Base-by-base conservation (phyloP, 2,888 invertebrate species). In the Ametastegia equiseti region DNA sequence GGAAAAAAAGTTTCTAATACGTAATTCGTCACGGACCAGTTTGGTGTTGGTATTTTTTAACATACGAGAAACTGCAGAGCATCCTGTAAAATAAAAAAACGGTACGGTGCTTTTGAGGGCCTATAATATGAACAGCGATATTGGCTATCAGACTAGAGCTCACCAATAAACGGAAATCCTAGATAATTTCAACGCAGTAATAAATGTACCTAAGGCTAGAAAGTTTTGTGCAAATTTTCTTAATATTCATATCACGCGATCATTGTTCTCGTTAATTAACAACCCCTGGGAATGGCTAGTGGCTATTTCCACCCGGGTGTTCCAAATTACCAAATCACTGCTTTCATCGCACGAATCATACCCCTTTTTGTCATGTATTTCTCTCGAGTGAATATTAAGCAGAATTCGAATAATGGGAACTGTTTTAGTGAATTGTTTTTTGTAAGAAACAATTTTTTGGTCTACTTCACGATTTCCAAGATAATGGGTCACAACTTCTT, bases 11-110 rank as follows among this genome's bases (percentile, higher is more conserved):
- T 67, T 36, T 36, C 36, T 19, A 39, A 15, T 60, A 60, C 15
- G 30, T 30, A 30, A 60, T 30, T 30, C 30, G 65, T 39, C 65
- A 36, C 33, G 39, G n/a, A 13, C 36, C 30, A 2, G 47, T 1
- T 71, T n/a, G 27, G 71, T 27, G 15, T 30, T 71, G 71, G 71
- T 30, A 71, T 71, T 71, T 71, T 71, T 71, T 47, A 71, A 71
- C 47, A 47, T 47, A 67, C 65, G 65, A 23, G 11, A 19, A 67
- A 67, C 19, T 39, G n/a, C n/a, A 36, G 65, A 19, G n/a, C 36
- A 60, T 27, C 65, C 19, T 67, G 19, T 39, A 67, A 19, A 36
- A 15, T 7, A 67, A 67, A 67, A 67, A 9, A n/a, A 67, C 39
- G 19, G 11, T n/a, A n/a, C 39, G 65, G 39, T 19, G 9, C 39